Percentiles rank a stretch among this genome's conserved stretches.
phyloP scores from a whole-genome alignment of 1,140 invertebrate species.

The Littorina saxatilis region DNA sequence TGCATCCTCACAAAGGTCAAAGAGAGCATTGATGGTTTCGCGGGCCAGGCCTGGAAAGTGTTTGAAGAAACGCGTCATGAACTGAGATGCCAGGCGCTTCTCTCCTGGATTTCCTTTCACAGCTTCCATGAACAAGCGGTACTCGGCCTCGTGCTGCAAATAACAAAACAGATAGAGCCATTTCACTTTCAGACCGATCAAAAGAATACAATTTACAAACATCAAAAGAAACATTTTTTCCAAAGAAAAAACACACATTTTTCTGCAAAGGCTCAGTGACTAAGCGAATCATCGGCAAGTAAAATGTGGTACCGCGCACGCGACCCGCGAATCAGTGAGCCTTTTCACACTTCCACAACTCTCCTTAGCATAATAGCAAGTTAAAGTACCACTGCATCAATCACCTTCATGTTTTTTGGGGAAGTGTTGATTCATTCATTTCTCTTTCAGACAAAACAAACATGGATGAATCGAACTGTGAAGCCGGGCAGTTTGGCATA shows the following conservation, averaged over 20 bases:
- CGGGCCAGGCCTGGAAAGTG: constrained; percentile 90
- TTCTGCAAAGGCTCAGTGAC: neutral
- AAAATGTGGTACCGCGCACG: too few relatives aligned
- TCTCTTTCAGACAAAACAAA: too few relatives aligned
- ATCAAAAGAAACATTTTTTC: neutral
- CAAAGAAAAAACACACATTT: neutral
- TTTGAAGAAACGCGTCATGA: constrained; percentile 96
- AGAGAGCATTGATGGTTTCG: constrained; percentile 91
- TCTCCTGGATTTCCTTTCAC: constrained; percentile 83
- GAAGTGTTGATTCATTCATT: too few relatives aligned
- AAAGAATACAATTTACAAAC: neutral
- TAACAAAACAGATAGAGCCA: too few relatives aligned
- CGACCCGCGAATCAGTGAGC: too few relatives aligned
- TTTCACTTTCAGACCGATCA: neutral
- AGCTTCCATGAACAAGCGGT: constrained; percentile 86
- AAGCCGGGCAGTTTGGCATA: too few relatives aligned
- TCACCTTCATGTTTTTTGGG: too few relatives aligned
- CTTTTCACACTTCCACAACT: too few relatives aligned
- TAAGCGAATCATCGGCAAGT: too few relatives aligned
- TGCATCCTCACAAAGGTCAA: constrained; percentile 97
- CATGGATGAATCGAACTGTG: too few relatives aligned
- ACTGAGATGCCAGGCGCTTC: constrained; percentile 94
- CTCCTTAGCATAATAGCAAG: too few relatives aligned
- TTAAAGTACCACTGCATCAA: too few relatives aligned
- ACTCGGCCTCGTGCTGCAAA: constrained; percentile 90